Evolutionary conservation across 2,113 vertebrate species (phyloP).

Genomic region (Zingel zingel): DNA sequence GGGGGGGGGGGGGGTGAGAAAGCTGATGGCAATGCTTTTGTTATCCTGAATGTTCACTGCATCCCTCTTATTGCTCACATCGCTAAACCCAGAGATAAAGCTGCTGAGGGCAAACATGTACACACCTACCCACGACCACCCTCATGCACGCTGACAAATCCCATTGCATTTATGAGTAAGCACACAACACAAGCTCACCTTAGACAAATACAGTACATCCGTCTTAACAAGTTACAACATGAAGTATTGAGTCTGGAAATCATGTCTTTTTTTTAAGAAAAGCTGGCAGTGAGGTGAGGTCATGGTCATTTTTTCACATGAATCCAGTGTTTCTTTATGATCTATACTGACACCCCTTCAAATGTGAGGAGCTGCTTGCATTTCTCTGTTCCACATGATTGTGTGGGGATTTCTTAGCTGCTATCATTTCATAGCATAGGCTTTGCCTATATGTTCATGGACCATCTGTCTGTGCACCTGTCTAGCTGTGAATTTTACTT

Average conservation of each 20-base stretch:
- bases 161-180: not conserved
- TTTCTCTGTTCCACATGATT: not conserved
- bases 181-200: slow-evolving; percentile 15
- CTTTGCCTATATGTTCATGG: not conserved
- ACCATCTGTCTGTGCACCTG: not conserved
- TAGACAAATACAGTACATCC: slow-evolving; percentile 16
- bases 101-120: not conserved
- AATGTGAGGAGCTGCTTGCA: not conserved
- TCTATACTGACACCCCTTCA: not conserved
- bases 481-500: not conserved
- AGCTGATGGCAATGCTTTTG: slow-evolving; percentile 18
- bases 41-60: slow-evolving; percentile 18
- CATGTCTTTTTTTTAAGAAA: not conserved
- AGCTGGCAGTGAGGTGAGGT: not conserved
- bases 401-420: not conserved
- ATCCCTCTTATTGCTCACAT: not conserved
- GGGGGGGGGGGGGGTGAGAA: not conserved
- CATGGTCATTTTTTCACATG: not conserved
- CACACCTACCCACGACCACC: slow-evolving; percentile 21
- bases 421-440: not conserved
- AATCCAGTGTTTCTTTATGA: not conserved
- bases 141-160: slow-evolving; percentile 7
- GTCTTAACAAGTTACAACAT: slow-evolving; percentile 18
- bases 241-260: slow-evolving; percentile 15
- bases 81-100: not conserved